These are phyloP conservation scores for Drosophila triauraria DNA, from an alignment of 1,140 invertebrate genomes.

Conservation along the genomic window DNA sequence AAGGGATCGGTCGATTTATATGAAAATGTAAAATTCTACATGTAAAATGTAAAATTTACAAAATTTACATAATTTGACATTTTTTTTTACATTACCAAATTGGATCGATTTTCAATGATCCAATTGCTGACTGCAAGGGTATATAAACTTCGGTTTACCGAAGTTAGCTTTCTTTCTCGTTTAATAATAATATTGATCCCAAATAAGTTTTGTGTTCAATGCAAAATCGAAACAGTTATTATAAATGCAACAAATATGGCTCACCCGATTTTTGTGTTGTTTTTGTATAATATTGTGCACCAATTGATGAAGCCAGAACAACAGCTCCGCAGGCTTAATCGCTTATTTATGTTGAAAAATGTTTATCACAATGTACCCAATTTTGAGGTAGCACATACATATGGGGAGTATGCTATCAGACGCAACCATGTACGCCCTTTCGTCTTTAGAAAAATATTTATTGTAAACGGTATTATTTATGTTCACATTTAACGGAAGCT, in stretches of 20 bases:
- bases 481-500: conserved; percentile 27
- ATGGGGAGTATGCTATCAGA: conserved; percentile 1
- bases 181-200: too few species aligned
- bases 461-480: conserved; percentile 4
- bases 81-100: too few species aligned
- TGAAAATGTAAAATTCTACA: too few species aligned
- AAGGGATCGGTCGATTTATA: too few species aligned
- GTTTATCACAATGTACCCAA: not conserved
- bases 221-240: not conserved
- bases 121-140: too few species aligned
- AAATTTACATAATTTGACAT: too few species aligned
- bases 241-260: not conserved
- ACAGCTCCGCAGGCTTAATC: not conserved
- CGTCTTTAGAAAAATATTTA: not conserved
- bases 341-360: conserved; percentile 5
- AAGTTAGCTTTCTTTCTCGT: too few species aligned
- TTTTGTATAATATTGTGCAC: conserved; percentile 5
- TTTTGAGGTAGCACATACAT: not conserved
- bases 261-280: conserved; percentile 42
- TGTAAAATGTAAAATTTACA: too few species aligned
- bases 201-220: too few species aligned
- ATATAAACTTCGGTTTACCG: too few species aligned
- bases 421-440: conserved; percentile 5
- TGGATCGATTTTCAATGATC: too few species aligned
- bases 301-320: conserved; percentile 5